These are phyloP conservation scores for Harmothoe impar DNA, from an alignment of 2,888 invertebrate genomes.

Conservation along the genomic window DNA sequence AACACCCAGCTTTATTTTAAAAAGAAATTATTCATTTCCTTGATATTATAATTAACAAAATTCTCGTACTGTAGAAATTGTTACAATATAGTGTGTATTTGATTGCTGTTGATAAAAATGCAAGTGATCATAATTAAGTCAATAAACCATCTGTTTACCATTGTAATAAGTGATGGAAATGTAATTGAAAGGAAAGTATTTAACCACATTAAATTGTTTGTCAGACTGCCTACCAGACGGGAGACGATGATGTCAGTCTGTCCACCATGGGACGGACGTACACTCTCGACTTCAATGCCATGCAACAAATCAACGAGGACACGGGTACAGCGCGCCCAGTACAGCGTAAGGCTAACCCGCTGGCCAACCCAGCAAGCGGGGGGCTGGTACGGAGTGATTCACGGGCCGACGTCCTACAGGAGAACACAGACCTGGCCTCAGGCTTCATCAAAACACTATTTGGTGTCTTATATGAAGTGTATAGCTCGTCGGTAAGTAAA, in stretches of 20 bases:
- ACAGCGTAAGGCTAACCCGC: constrained; percentile 85
- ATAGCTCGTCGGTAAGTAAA: constrained; percentile 91
- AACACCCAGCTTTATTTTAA: no score
- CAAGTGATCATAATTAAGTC: no score
- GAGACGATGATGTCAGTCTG: constrained; percentile 97
- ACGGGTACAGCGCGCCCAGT: constrained; percentile 96
- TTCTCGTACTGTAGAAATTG: no score
- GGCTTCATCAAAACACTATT: constrained; percentile 90
- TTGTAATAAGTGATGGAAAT: no score
- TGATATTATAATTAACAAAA: no score
- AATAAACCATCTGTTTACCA: no score
- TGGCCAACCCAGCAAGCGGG: constrained; percentile 74
- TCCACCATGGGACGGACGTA: constrained; percentile 96
- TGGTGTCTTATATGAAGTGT: constrained; percentile 97
- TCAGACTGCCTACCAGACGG: constrained; percentile 93
- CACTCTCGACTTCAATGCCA: constrained; percentile 97
- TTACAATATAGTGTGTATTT: no score
- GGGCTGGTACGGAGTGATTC: constrained; percentile 85
- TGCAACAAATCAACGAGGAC: constrained; percentile 99
- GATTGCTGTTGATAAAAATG: no score
- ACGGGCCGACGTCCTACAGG: constrained; percentile 88
- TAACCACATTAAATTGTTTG: no score
- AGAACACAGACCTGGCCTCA: constrained; percentile 89
- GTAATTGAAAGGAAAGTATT: no score
- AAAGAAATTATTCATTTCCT: no score